These are phyloP conservation scores for Tinea semifulvella DNA, from an alignment of 2,888 invertebrate genomes.

Conservation along the genomic window DNA sequence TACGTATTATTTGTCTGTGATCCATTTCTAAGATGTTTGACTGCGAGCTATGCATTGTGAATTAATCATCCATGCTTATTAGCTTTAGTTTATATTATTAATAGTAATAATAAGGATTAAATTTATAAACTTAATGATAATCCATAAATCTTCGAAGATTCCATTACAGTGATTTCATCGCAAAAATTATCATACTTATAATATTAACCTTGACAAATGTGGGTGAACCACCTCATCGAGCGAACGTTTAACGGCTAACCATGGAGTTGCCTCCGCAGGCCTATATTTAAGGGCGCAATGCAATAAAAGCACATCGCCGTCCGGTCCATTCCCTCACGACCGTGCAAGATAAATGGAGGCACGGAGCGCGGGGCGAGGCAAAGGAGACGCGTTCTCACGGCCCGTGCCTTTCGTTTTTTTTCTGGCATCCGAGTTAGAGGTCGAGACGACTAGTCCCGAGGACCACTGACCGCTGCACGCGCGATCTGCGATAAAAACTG, in stretches of 20 bases:
- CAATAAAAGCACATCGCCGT: slow-evolving; percentile 61
- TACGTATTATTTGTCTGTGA: too few relatives aligned
- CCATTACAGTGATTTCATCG: not conserved
- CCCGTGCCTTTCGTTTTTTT: slow-evolving; percentile 60
- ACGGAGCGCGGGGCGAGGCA: slow-evolving; percentile 30
- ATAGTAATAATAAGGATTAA: not conserved
- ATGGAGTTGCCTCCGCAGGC: slow-evolving; percentile 44
- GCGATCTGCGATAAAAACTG: slow-evolving; percentile 50
- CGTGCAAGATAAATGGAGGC: slow-evolving; percentile 61
- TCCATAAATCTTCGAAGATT: not conserved
- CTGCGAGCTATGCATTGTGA: too few relatives aligned
- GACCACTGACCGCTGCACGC: slow-evolving; percentile 54
- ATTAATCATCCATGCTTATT: too few relatives aligned
- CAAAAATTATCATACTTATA: not conserved
- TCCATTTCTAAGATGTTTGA: too few relatives aligned
- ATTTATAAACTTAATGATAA: not conserved
- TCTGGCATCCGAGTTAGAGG: slow-evolving; percentile 61
- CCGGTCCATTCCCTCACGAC: slow-evolving; percentile 62
- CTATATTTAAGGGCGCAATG: slow-evolving; percentile 62
- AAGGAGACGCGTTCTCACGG: slow-evolving; percentile 63
- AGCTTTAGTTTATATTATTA: too few relatives aligned
- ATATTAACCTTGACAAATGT: not conserved
- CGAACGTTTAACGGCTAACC: slow-evolving; percentile 49
- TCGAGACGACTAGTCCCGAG: slow-evolving; percentile 40
- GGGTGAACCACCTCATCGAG: slow-evolving; percentile 26